Evolutionary conservation across 1,140 invertebrate genomes (phyloP), one percentile per base, ranked within the genome.

Genomic region (Ectropis grisescens): DNA sequence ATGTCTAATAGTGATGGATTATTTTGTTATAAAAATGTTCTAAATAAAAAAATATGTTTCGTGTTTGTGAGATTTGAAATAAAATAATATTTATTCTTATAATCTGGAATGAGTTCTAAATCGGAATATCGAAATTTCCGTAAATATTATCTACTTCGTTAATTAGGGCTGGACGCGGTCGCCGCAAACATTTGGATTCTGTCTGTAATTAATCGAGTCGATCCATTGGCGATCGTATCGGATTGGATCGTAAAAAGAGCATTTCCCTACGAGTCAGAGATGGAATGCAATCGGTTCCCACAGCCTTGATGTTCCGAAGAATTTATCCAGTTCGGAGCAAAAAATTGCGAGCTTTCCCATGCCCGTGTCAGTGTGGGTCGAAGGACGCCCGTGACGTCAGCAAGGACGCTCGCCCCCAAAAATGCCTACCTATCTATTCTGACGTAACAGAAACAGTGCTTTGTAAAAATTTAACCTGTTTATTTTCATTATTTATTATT

Each of bases 251-350:
- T 42, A 46, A 47, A 56, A 49, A 52, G 39, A 45, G 39, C 54
- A 67, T 70, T 68, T 68, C 59, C 59, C 62, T 64, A 57, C 48
- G 38, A 36, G 40, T 29, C 25, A 6, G 12, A 40, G 32, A 29
- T 30, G 58, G 66, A 71, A 71, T 71, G 53, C 51, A 44, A 65
- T 61, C 57, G 61, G 59, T 72, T 76, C 71, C 66, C 71, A 76
- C 58, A 67, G 54, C 62, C 58, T 67, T 68, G 60, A 45, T 33
- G 58, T 44, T 50, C 34, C 35, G 40, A 49, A 55, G 66, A 70
- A 72, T 75, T 47, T 66, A 52, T 51, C 48, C 44, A 33, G 35
- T 58, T 58, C 54, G 39, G 41, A 34, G 39, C 49, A 72, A 76
- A 76, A 76, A 68, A 47, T 58, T 29, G 53, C 56, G 41, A 35